Percentiles rank a stretch among this genome's conserved stretches.
Evolutionary conservation across 2,113 vertebrate genomes (phyloP).

Genomic region (Ammodytes dubius): DNA sequence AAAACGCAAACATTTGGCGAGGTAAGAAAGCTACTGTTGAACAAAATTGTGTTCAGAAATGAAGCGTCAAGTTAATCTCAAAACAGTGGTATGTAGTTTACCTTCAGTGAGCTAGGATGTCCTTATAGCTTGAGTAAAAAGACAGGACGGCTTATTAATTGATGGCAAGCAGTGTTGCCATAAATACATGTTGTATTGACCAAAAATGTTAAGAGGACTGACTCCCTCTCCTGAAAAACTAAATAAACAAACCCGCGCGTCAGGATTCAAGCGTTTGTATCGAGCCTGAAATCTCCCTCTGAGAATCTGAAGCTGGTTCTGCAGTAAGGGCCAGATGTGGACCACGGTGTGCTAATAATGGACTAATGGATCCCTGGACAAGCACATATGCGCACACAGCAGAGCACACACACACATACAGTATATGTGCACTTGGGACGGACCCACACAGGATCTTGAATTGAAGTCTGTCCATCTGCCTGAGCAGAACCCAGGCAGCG

Average conservation of each 20-base stretch:
- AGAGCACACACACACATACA: conserved; percentile 7
- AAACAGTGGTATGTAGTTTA: not conserved
- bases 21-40: not conserved
- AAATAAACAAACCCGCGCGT: not conserved
- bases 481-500: conserved; percentile 31
- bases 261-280: not conserved
- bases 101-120: not conserved
- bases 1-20: not conserved
- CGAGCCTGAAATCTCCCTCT: conserved; percentile 12
- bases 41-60: not conserved
- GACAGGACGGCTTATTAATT: not conserved
- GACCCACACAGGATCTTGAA: conserved; percentile 33
- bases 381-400: conserved; percentile 12
- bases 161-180: not conserved
- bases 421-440: not conserved
- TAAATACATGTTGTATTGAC: not conserved
- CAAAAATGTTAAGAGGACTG: not conserved
- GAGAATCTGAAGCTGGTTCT: conserved; percentile 20
- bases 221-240: not conserved
- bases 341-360: conserved; percentile 40
- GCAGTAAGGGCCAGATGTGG: conserved; percentile 40
- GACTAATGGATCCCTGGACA: conserved; percentile 52
- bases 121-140: not conserved
- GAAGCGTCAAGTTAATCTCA: not conserved
- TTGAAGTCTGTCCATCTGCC: conserved; percentile 29